phyloP scores from a whole-genome alignment of 2,113 vertebrate species.

The Psammodynastes pulverulentus region DNA sequence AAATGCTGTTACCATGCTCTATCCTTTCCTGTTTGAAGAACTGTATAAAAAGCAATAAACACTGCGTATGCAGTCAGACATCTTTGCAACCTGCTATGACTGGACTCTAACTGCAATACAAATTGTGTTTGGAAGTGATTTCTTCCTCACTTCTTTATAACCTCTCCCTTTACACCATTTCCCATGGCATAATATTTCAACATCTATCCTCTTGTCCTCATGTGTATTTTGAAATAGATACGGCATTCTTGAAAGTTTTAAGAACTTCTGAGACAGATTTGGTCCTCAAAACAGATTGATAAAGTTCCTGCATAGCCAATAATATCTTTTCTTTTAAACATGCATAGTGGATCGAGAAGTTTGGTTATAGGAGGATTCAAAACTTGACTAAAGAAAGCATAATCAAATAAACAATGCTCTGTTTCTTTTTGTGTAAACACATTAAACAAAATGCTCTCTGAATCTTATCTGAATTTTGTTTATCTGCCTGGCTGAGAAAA shows the following conservation, averaged over 20 bases:
- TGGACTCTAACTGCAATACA: too few relatives aligned
- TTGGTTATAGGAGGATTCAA: not conserved
- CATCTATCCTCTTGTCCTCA: not conserved
- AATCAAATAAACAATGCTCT: slow-evolving; percentile 7
- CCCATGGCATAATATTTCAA: not conserved
- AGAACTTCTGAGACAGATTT: slow-evolving; percentile 35
- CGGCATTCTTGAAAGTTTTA: slow-evolving; percentile 26
- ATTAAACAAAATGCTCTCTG: not conserved
- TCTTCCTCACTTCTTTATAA: not conserved
- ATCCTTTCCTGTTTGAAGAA: too few relatives aligned
- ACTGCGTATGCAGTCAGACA: too few relatives aligned
- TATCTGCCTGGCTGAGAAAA: not conserved
- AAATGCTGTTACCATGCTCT: too few relatives aligned
- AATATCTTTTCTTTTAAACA: not conserved
- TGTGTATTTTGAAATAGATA: slow-evolving; percentile 35
- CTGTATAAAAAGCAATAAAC: too few relatives aligned
- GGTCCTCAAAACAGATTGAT: slow-evolving; percentile 37
- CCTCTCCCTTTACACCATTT: not conserved
- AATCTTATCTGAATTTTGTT: not conserved
- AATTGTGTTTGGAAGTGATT: slow-evolving; percentile 5
- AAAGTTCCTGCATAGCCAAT: slow-evolving; percentile 49
- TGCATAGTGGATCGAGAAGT: not conserved
- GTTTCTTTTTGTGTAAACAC: slow-evolving; percentile 40
- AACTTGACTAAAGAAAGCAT: not conserved
- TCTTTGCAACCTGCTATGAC: too few relatives aligned